Evolutionary conservation across 2,888 invertebrate species (phyloP), one percentile per base, ranked within the genome.

Genomic region (Spisula solida): DNA sequence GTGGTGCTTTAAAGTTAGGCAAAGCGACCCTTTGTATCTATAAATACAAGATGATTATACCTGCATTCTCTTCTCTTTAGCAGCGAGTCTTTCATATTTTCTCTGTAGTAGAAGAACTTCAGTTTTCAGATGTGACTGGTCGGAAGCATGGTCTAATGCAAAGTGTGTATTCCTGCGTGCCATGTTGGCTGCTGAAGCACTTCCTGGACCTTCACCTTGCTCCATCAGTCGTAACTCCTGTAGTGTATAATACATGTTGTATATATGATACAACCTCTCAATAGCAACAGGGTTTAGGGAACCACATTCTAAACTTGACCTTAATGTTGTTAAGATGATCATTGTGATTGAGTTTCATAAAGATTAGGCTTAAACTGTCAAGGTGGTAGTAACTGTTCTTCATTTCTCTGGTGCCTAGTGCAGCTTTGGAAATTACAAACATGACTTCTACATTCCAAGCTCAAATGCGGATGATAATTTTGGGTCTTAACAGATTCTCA

Each of bases 201-300:
- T 92, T 25, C 92, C 88, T 4, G 92, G 90, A 12, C 89, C 90
- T 47, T 94, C 93, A 10, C 95, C 94, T 60, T 94, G 94, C 81
- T 96, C 96, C 95, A 96, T 95, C 89, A 96, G 96, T 16, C 96
- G 93, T 83, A 96, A 91, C 88, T 96, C 96, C 96, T 96, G 91
- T 10, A 88, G 12, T 34, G 48, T 48, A 48, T 6, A 51, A 51
- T 47, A 78, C 14, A 10, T 31, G 12, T 51, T 51, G 12, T 51
- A 12, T 10, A 25, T 60, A 60, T 2, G 1, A 25, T 6, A n/a
- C 25, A n/a, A n/a, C 60, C 60, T 60, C 60, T 60, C n/a, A 8
- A 25, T 25, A 60, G 60, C n/a, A 60, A 60, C 16, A 10, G 2
- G 0, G 18, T n/a, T 20, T 20, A 20, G n/a, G 56, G 14, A n/a